Percentiles rank a stretch among this genome's conserved stretches.
These are phyloP conservation scores for Melolontha melolontha DNA, from an alignment of 2,888 invertebrate species.

Conservation along the genomic window DNA sequence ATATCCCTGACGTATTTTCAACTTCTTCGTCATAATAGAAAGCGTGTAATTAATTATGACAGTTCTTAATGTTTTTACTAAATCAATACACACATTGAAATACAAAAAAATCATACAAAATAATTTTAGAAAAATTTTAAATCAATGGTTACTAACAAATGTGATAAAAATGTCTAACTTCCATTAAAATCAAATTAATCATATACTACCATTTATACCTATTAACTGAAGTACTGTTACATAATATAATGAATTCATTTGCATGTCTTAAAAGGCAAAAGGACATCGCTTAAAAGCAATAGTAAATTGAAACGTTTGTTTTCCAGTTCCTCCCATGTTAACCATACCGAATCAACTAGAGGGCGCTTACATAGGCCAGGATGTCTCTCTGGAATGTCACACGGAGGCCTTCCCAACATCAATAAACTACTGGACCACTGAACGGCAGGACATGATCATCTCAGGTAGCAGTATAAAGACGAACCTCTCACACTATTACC, in stretches of 20 bases:
- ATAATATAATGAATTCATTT: background rate
- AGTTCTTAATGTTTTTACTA: no score
- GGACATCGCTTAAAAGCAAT: slow-evolving; percentile 5
- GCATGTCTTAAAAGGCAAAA: background rate
- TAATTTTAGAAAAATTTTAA: no score
- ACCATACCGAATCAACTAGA: slow-evolving; percentile 94
- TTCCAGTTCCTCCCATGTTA: slow-evolving; percentile 91
- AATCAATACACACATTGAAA: no score
- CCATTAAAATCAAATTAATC: no score
- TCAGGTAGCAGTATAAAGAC: slow-evolving; percentile 74
- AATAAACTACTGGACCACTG: slow-evolving; percentile 95
- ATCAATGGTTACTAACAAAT: no score
- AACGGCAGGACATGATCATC: slow-evolving; percentile 92
- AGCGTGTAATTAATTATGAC: no score
- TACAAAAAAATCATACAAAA: no score
- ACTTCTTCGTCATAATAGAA: no score
- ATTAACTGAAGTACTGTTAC: background rate
- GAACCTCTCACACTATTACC: slow-evolving; percentile 13
- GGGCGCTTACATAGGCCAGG: slow-evolving; percentile 89
- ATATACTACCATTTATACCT: no score
- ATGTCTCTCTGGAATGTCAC: slow-evolving; percentile 89
- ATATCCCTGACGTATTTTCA: no score
- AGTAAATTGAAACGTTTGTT: slow-evolving; percentile 37
- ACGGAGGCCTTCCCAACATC: slow-evolving; percentile 93
- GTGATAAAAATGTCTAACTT: no score